These are phyloP conservation scores for Drosophila melanogaster DNA, from an alignment of 1,140 invertebrate species.

Conservation along the genomic window Release_6_plus_ISO1_MT NC_004354.4:9082001-9082500, in stretches of 20 bases:
- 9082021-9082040: conserved; percentile 59
- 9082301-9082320: not conserved
- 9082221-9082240: conserved; percentile 1
- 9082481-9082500: conserved; percentile 14
- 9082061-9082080: conserved; percentile 52
- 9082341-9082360: not conserved
- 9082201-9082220: not conserved
- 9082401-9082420: too few relatives aligned
- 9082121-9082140: conserved; percentile 13
- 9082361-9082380: conserved; percentile 20
- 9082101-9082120: conserved; percentile 3
- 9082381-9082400: not conserved
- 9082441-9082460: not conserved
- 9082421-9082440: not conserved
- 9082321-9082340: not conserved
- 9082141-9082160: conserved; percentile 1
- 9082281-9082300: conserved; percentile 13
- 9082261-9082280: too few relatives aligned
- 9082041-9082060: conserved; percentile 43
- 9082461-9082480: conserved; percentile 17
- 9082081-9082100: not conserved
- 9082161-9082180: conserved; percentile 29
- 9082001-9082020: conserved; percentile 66
- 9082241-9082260: too few relatives aligned
- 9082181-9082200: conserved; percentile 16